These are phyloP conservation scores for Piscicola geometra DNA, from an alignment of 2,888 invertebrate species.

Conservation along the genomic window DNA sequence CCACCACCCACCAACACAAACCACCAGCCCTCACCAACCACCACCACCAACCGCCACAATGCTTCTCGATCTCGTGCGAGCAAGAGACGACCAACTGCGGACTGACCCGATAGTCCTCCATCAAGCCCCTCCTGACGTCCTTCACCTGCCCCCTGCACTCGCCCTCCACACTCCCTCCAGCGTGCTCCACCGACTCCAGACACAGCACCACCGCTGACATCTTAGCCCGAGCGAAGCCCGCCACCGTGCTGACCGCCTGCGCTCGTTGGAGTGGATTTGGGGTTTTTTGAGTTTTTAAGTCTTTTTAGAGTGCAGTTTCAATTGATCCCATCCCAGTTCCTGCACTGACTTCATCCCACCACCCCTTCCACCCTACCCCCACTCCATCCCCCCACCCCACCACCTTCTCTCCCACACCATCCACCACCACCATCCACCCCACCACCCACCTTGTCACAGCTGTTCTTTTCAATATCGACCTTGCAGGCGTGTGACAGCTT, in stretches of 20 bases:
- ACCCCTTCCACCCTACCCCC: too few species aligned
- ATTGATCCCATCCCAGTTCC: conserved; percentile 84
- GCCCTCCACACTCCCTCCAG: conserved; percentile 45
- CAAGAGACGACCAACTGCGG: conserved; percentile 58
- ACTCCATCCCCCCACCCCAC: neutral
- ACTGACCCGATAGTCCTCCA: conserved; percentile 87
- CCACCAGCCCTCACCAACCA: neutral
- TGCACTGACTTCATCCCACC: conserved; percentile 56
- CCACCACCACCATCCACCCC: neutral
- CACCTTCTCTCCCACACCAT: neutral
- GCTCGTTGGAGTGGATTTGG: too few species aligned
- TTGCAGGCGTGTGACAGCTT: conserved; percentile 82
- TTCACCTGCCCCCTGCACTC: conserved; percentile 84
- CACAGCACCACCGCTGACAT: conserved; percentile 87
- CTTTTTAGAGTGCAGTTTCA: too few species aligned
- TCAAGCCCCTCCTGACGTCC: conserved; percentile 79
- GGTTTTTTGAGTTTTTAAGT: too few species aligned
- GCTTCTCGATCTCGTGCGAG: conserved; percentile 61
- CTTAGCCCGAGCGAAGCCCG: conserved; percentile 68
- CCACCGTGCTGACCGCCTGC: conserved; percentile 58
- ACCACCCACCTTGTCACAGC: conserved; percentile 61
- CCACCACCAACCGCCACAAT: conserved; percentile 62
- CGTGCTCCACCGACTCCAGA: conserved; percentile 65
- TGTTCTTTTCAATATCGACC: conserved; percentile 78
- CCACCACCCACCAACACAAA: neutral